phyloP scores from a whole-genome alignment of 2,888 invertebrate genomes.

The Criorhina ranunculi region DNA sequence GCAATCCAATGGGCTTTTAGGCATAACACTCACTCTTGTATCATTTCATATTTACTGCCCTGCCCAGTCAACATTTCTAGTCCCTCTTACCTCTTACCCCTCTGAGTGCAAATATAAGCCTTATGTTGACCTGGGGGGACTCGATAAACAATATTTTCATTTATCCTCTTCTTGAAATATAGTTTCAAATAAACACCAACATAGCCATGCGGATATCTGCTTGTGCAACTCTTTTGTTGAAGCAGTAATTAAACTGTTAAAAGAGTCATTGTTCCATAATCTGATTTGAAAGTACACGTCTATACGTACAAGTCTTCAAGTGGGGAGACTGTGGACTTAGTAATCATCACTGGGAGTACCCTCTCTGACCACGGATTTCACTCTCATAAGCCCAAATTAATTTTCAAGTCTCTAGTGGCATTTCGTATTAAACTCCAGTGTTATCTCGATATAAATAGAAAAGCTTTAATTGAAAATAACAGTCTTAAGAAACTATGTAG shows the following conservation, averaged over 20 bases:
- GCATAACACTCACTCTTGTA: not conserved
- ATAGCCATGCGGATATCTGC: constrained; percentile 17
- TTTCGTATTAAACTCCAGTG: constrained; percentile 53
- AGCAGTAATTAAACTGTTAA: constrained; percentile 65
- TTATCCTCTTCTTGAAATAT: constrained; percentile 6
- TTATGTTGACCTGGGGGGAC: constrained; percentile 2
- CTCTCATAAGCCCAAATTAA: constrained; percentile 42
- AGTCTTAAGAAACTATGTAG: constrained; percentile 6
- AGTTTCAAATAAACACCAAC: constrained; percentile 24
- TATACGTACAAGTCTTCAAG: not conserved
- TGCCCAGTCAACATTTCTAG: not conserved
- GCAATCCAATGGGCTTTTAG: not conserved
- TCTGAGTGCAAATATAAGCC: not conserved
- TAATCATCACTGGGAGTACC: constrained; percentile 1
- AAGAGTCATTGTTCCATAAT: constrained; percentile 59
- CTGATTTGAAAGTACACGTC: constrained; percentile 17
- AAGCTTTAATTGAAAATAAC: constrained; percentile 59
- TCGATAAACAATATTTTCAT: constrained; percentile 34
- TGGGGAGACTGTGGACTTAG: too few species aligned
- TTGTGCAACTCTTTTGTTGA: constrained; percentile 59
- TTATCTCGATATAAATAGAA: constrained; percentile 59
- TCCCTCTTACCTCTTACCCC: not conserved
- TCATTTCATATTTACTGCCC: not conserved
- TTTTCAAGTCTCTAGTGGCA: constrained; percentile 38
- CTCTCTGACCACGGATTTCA: not conserved